Base-by-base conservation (phyloP, 2,113 vertebrate genomes). In the Laticauda laticaudata region DNA sequence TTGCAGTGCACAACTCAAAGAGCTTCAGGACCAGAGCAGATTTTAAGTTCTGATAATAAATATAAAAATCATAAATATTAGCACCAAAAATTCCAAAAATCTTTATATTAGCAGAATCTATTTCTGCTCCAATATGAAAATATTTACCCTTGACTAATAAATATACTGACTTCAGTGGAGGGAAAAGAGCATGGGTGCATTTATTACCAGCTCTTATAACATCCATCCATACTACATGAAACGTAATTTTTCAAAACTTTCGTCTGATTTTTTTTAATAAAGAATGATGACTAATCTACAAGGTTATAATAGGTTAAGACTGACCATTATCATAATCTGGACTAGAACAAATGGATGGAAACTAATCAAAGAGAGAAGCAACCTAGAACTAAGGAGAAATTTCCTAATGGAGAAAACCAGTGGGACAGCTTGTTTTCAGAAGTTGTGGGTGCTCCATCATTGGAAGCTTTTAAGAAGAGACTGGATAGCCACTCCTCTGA, bases 191-290 rank as follows among this genome's bases (percentile, higher is more conserved):
- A 39, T 21, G 18, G 34, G 7, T 81, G 34, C 34, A 43, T 81
- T 20, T 43, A 9, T 43, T 81, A 21, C 34, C 34, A 81, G 18
- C n/a, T 90, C 93, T 92, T 90, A 61, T 69, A 51, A 55, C 53
- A 94, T 94, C 92, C 94, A 75, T 91, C 43, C 59, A 56, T 56
- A 56, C 34, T 10, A 45, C 45, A 29, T 59, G 29, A 29, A 61
- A 61, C 15, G 14, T 92, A 20, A 90, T 45, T 59, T 69, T 81
- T 81, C n/a, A 94, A 96, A 96, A 95, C 81, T 91, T 93, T 89
- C 91, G 57, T 93, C 10, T 94, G 88, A 93, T 94, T 94, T 85
- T 94, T 94, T 85, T 90, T 93, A 89, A 92, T 81, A 92, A 94
- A 94, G 92, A 34, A 85, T 54, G 6, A 55, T 53, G 20, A 18